Evolutionary conservation across 2,797 vertebrate species (phyloP).

Genomic region (Selene dorsalis): DNA sequence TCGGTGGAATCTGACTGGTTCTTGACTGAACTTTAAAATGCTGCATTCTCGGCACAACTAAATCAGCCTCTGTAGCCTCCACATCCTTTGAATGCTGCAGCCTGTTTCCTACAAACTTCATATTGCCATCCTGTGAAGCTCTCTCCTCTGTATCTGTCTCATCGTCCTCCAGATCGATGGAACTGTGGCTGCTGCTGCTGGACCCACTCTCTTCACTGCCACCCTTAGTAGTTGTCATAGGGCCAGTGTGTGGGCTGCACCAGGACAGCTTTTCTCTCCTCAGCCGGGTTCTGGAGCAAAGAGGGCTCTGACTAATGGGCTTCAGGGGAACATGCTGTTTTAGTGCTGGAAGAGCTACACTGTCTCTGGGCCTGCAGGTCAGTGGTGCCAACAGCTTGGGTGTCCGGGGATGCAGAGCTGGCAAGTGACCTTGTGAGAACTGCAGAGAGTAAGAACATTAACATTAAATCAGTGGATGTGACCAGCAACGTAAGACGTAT

Average conservation of each 20-base stretch:
- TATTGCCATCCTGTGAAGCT: constrained; percentile 1
- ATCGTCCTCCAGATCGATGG: constrained; percentile 73
- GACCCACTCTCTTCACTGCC: constrained; percentile 79
- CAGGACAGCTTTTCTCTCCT: constrained; percentile 58
- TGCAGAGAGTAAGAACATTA: background rate
- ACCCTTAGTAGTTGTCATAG: constrained; percentile 43
- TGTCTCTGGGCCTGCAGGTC: constrained; percentile 49
- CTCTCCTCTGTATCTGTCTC: constrained; percentile 5
- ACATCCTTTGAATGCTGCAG: constrained; percentile 12
- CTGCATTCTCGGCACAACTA: background rate
- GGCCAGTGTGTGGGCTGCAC: constrained; percentile 30
- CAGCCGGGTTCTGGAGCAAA: constrained; percentile 49
- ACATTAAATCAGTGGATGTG: background rate
- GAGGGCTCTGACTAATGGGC: constrained; percentile 66
- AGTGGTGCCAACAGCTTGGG: constrained; percentile 80
- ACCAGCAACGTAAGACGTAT: background rate
- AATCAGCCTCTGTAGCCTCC: constrained; percentile 21
- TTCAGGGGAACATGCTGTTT: constrained; percentile 69
- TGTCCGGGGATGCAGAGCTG: constrained; percentile 59
- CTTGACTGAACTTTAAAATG: constrained; percentile 39
- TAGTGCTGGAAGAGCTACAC: constrained; percentile 39
- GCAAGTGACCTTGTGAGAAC: constrained; percentile 51
- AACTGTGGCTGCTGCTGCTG: constrained; percentile 77
- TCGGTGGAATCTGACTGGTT: constrained; percentile 9
- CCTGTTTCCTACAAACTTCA: constrained; percentile 19